Evolutionary conservation across 1,140 invertebrate genomes (phyloP).

Genomic region (Bombus fervidus): DNA sequence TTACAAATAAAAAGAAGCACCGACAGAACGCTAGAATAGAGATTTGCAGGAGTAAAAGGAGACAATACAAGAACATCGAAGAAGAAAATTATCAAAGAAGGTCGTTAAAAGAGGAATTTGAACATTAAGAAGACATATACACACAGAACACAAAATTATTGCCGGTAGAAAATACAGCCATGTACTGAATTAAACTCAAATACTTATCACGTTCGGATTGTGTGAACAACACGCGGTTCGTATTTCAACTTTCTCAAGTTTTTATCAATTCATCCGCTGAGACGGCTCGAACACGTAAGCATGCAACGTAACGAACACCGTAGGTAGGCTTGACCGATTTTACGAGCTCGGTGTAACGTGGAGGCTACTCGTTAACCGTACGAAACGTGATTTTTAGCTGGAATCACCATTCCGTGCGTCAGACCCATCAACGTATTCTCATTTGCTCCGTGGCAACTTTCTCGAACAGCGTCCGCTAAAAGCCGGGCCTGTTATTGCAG

Average conservation of each 20-base stretch:
- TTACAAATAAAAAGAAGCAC: not conserved
- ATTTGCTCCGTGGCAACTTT: conserved; percentile 22
- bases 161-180: too few species aligned
- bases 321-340: not conserved
- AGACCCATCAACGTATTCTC: conserved; percentile 16
- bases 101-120: not conserved
- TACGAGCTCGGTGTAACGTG: not conserved
- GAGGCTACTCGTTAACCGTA: conserved; percentile 2
- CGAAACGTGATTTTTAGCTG: conserved; percentile 3
- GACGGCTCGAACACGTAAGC: not conserved
- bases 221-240: not conserved
- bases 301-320: not conserved
- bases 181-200: not conserved
- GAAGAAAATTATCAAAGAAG: not conserved
- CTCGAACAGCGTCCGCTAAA: conserved; percentile 19
- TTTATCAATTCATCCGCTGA: not conserved
- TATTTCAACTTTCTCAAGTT: not conserved
- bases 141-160: too few species aligned
- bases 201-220: not conserved
- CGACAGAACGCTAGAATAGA: not conserved
- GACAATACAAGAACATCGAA: not conserved
- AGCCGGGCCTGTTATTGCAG: conserved; percentile 25
- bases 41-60: not conserved
- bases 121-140: too few species aligned
- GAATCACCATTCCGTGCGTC: not conserved